phyloP scores from a whole-genome alignment of 2,797 vertebrate species.

The Leucoraja ocellata region DNA sequence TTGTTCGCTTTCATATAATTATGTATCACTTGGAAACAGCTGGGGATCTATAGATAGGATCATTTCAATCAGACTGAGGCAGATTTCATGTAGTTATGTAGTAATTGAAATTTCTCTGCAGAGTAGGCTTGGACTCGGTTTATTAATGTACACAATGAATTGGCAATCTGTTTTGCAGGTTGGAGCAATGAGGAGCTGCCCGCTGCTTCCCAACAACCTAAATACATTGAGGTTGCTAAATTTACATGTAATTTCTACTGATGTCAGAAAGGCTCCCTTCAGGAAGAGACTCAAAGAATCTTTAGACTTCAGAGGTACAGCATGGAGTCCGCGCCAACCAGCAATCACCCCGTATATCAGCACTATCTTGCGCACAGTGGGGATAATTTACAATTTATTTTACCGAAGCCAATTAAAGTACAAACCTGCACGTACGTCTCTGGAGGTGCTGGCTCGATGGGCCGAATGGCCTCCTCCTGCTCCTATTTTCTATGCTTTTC shows the following conservation, averaged over 20 bases:
- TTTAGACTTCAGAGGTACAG: no score
- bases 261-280: background rate
- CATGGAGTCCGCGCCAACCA: no score
- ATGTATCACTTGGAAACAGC: background rate
- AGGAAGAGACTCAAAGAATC: background rate
- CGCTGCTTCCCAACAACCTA: background rate
- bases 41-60: conserved; percentile 15
- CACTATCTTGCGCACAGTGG: no score
- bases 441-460: no score
- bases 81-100: conserved; percentile 26
- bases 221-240: background rate
- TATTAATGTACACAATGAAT: conserved; percentile 20
- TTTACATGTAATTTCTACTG: background rate
- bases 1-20: conserved; percentile 3
- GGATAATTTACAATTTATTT: no score
- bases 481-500: no score
- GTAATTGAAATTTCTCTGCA: conserved; percentile 24
- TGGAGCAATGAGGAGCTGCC: background rate
- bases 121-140: background rate
- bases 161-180: background rate
- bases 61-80: conserved; percentile 25
- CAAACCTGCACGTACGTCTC: no score
- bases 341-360: no score
- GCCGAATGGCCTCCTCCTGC: no score
- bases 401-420: no score